These are phyloP conservation scores for Empis stercorea DNA, from an alignment of 2,888 invertebrate species.

Conservation along the genomic window DNA sequence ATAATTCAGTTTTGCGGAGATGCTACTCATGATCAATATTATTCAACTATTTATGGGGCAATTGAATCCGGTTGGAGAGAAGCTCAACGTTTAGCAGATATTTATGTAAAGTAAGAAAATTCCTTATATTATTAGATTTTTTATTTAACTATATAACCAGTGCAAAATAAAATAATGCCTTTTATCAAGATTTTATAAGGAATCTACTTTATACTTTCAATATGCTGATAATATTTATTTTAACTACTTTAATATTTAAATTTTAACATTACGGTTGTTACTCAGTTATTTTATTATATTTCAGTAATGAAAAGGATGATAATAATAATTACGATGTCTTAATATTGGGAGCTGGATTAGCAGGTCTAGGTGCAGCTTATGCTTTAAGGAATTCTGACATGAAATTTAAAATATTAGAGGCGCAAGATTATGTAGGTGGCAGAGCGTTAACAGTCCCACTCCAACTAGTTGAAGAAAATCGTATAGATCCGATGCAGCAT, in stretches of 20 bases:
- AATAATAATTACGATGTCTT: constrained; percentile 11
- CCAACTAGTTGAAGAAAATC: constrained; percentile 27
- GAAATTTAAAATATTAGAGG: constrained; percentile 42
- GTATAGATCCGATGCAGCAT: constrained; percentile 39
- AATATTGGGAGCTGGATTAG: constrained; percentile 18
- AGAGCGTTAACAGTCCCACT: constrained; percentile 33
- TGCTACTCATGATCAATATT: constrained; percentile 50
- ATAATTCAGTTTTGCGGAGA: constrained; percentile 55
- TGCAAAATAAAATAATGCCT: neutral
- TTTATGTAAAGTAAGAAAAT: too few species aligned
- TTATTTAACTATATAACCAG: neutral
- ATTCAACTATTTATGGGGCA: constrained; percentile 59
- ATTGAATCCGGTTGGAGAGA: constrained; percentile 59
- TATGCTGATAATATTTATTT: too few species aligned
- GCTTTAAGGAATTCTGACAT: constrained; percentile 8
- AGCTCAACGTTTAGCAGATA: constrained; percentile 43
- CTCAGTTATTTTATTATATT: too few species aligned
- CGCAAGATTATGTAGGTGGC: constrained; percentile 45
- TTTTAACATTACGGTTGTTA: too few species aligned
- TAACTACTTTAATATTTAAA: too few species aligned
- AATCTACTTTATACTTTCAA: too few species aligned
- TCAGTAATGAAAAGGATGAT: neutral
- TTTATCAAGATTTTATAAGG: too few species aligned
- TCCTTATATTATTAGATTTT: too few species aligned
- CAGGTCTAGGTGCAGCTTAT: constrained; percentile 18